Base-by-base conservation (phyloP, 1,140 invertebrate species). In the Pantala flavescens region DNA sequence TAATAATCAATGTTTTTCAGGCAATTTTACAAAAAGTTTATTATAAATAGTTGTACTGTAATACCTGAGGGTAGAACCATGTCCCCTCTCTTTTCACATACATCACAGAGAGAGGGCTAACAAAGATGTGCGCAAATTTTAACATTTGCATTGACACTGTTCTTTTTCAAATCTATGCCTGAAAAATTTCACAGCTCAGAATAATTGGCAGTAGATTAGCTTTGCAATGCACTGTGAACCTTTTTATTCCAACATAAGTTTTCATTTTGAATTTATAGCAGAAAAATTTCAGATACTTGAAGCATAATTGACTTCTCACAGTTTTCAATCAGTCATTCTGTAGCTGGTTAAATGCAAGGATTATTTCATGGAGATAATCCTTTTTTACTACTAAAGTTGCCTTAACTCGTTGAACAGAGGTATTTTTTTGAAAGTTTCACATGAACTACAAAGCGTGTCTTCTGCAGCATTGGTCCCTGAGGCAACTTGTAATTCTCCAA, bases 1-100 rank as follows among this genome's bases (percentile, higher is more conserved):
- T 36, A 36, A 36, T 36, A 5, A 36, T 36, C 28, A 36, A 36
- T 9, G 28, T 36, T 36, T 36, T 36, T 36, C 28, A 36, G 28
- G 28, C 28, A 36, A 36, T 63, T 63, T 63, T 63, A 63, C n/a
- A 21, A 63, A 63, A 63, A 63, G 49, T 19, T 63, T 63, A 19
- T 19, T 63, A 63, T 63, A 63, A 63, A 63, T 63, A 63, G 49
- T 63, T 63, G 49, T 63, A 63, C 49, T 63, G 49, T 63, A 19
- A 19, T 63, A 19, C 49, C 49, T 63, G 49, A 63, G 49, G n/a
- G 49, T 63, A 19, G 49, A 21, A 5, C 49, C 49, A 63, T 16
- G 14, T 21, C 14, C 49, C 49, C 49, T 19, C n/a, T 21, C 49
- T 19, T 16, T 21, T 63, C n/a, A 63, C 49, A 36, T 36, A 36